Evolutionary conservation across 1,140 invertebrate genomes (phyloP).

Genomic region (Drosophila ficusphila): DNA sequence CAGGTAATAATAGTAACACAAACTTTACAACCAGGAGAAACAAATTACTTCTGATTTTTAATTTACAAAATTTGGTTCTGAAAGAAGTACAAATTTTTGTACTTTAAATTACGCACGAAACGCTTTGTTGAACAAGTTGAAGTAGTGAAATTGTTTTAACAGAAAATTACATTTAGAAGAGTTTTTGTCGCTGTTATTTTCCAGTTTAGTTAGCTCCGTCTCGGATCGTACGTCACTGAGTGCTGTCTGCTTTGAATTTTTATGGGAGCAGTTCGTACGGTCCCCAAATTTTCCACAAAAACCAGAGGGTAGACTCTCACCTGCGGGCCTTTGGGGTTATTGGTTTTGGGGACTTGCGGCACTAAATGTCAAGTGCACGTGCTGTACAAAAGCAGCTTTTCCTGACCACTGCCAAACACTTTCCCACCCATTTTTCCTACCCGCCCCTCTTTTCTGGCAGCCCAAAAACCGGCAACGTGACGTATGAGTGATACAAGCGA

Average conservation of each 20-base stretch:
- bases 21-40: too few species aligned
- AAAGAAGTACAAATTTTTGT: too few species aligned
- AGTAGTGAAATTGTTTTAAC: too few species aligned
- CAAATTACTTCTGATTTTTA: too few species aligned
- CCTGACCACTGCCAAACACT: conserved; percentile 34
- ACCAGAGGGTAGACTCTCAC: background rate
- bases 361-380: conserved; percentile 81
- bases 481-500: conserved; percentile 72
- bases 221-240: conserved; percentile 55
- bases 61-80: too few species aligned
- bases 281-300: conserved; percentile 1
- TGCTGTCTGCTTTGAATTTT: conserved; percentile 71
- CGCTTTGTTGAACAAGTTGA: too few species aligned
- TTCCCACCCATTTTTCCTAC: background rate
- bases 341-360: conserved; percentile 53
- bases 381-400: conserved; percentile 44
- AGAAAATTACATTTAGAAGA: background rate
- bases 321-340: conserved; percentile 33
- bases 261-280: conserved; percentile 22
- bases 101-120: too few species aligned
- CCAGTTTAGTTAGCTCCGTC: conserved; percentile 9
- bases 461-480: conserved; percentile 57
- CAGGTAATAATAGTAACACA: too few species aligned
- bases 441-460: background rate
- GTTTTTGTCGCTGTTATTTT: background rate